phyloP scores from a whole-genome alignment of 2,797 vertebrate species.

The Melanotaenia nigrans region DNA sequence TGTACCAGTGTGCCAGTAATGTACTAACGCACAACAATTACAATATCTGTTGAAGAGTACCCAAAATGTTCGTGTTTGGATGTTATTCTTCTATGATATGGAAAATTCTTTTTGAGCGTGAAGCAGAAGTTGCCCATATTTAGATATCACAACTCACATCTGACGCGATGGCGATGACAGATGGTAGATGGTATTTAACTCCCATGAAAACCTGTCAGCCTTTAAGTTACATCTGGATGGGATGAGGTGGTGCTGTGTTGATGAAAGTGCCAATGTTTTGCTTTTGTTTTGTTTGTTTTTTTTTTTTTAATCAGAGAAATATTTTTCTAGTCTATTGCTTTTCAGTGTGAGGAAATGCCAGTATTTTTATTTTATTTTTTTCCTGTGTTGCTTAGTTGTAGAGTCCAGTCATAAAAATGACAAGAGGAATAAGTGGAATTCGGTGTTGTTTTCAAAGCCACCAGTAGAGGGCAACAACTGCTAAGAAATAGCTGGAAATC shows the following conservation, averaged over 20 bases:
- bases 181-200: slow-evolving; percentile 61
- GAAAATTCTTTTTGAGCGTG: slow-evolving; percentile 44
- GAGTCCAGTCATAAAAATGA: slow-evolving; percentile 8
- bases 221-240: slow-evolving; percentile 47
- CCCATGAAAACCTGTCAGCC: slow-evolving; percentile 47
- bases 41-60: slow-evolving; percentile 16
- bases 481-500: slow-evolving; percentile 63
- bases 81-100: slow-evolving; percentile 18
- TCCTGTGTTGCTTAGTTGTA: slow-evolving; percentile 8
- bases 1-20: slow-evolving; percentile 52
- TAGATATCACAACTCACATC: slow-evolving; percentile 63
- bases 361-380: not conserved
- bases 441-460: slow-evolving; percentile 38
- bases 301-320: not conserved
- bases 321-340: not conserved
- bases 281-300: not conserved
- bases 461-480: slow-evolving; percentile 81
- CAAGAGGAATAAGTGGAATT: not conserved
- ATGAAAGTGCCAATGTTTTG: slow-evolving; percentile 8
- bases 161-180: slow-evolving; percentile 49
- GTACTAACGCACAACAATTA: slow-evolving; percentile 17
- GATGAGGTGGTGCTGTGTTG: slow-evolving; percentile 36
- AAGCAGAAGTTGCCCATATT: slow-evolving; percentile 51
- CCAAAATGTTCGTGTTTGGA: slow-evolving; percentile 10
- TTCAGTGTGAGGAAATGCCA: not conserved